Percentiles rank a stretch among this genome's conserved stretches.
phyloP scores from a whole-genome alignment of 2,888 invertebrate genomes.

The Perizoma affinitatum region DNA sequence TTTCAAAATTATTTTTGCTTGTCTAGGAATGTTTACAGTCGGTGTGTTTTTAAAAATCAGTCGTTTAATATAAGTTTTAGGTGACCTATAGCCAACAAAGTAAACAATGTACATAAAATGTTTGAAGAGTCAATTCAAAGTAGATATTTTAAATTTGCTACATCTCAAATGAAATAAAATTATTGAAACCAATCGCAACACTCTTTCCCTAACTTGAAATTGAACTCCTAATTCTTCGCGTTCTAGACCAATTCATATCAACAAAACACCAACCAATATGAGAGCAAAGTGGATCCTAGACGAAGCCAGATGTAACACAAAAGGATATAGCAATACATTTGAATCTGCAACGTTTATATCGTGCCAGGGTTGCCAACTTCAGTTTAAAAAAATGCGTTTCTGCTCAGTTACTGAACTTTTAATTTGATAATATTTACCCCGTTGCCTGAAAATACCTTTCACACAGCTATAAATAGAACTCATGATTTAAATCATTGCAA shows the following conservation, averaged over 20 bases:
- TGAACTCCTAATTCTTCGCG: conserved; percentile 25
- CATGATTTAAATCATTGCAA: too few relatives aligned
- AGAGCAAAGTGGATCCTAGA: conserved; percentile 35
- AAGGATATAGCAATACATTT: conserved; percentile 67
- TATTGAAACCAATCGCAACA: conserved; percentile 21
- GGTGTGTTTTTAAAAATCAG: too few relatives aligned
- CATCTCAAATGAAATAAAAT: conserved; percentile 5
- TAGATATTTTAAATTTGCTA: too few relatives aligned
- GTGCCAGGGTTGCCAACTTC: conserved; percentile 37
- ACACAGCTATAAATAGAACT: too few relatives aligned
- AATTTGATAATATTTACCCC: too few relatives aligned
- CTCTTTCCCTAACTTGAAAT: conserved; percentile 23
- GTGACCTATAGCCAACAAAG: background rate
- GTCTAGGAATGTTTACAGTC: too few relatives aligned
- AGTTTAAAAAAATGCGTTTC: too few relatives aligned
- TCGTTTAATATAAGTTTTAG: too few relatives aligned
- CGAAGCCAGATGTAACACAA: conserved; percentile 63
- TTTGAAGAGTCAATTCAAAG: too few relatives aligned
- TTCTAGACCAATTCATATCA: conserved; percentile 33
- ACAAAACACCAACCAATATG: conserved; percentile 37
- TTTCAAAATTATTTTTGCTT: too few relatives aligned
- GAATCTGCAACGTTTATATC: conserved; percentile 66
- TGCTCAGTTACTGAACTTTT: too few relatives aligned
- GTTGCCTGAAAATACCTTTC: too few relatives aligned
- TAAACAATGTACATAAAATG: background rate